Base-by-base conservation (phyloP, 2,113 vertebrate species). In the Equus quagga region DNA sequence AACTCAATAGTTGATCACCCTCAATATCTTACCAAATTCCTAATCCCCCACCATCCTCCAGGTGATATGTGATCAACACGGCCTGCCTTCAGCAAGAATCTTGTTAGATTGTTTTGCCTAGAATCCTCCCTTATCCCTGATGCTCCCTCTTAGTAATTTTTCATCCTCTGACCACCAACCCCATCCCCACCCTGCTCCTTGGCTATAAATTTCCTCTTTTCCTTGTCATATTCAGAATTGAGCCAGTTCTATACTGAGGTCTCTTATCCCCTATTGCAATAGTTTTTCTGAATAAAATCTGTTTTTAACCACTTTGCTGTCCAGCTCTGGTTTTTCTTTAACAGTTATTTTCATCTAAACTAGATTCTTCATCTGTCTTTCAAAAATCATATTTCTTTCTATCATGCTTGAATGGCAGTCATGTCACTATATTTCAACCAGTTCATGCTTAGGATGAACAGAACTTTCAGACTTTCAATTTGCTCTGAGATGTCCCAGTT, bases 381-480 rank as follows among this genome's bases (percentile, higher is more conserved):
- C 78, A 80, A 89, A 81, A 73, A 54, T 60, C 83, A 8, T 46
- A 21, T 67, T 81, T 72, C 36, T 94, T 81, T 56, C 51, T 69
- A 58, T 51, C 58, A 60, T 69, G 18, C 41, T 70, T 70, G 24
- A 85, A 95, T 33, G 60, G 51, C 46, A n/a, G 28, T 54, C 17
- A 51, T 82, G 51, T 58, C 60, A 41, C 44, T 83, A 15, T 33
- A 41, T 73, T 69, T 83, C 41, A 83, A 75, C 46, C 69, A 60
- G 67, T 31, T 60, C 58, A 76, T 76, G 51, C 13, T 83, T 49
- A 88, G 36, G 44, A 41, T 58, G 23, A 3, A 49, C 46, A 82
- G 67, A 92, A 8, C 18, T 51, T 81, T 88, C 69, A 92, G 67
- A 69, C 33, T 93, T 76, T 93, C 84, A 33, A 11, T 83, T 83